Evolutionary conservation across 37 sponge, comb jelly and placozoan species (phyloP), one percentile per base, ranked within the genome.

Genomic region (Chondrilla cf. caribensis): DNA sequence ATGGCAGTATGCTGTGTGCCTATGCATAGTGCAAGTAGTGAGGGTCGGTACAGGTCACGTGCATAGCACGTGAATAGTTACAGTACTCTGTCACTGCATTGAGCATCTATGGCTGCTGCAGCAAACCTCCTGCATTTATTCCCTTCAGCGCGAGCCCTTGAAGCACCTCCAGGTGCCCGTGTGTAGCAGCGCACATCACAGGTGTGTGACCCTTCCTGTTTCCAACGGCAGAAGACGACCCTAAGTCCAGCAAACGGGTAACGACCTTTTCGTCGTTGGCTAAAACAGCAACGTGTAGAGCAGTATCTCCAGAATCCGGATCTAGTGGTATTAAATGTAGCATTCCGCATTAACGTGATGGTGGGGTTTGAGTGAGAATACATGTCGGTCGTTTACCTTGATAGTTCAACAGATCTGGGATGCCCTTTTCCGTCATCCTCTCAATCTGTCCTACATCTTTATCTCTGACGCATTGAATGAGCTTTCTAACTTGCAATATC

Each of bases 401-500:
- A 44, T 73, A 89, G 84, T 94, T 89, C 38, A 97, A 35, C 31
- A 97, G 80, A 14, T 76, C 77, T 0, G 85, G 76, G 11, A 97
- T 84, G 25, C 97, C 97, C 25, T 87, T 77, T 36, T 86, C 76
- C 41, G 85, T 72, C 38, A 96, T 70, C 79, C 96, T 98, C 41
- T 77, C 64, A 38, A 98, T 87, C 80, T 94, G 93, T 0, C 62
- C 58, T 8, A 40, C 60, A 75, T 98, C 93, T 57, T 90, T 80
- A 29, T 85, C 62, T 15, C 95, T 77, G 31, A 94, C 95, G 51
- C 95, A 89, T 43, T 91, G 89, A 38, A 94, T 89, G 35, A 98
- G 84, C 82, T 98, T 98, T 43, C 93, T 76, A 24, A 92, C 87
- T 81, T 98, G 99, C 71, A 98, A 60, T 29, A 96, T 37, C 70